Percentiles rank a stretch among this genome's conserved stretches.
Evolutionary conservation across 1,140 invertebrate genomes (phyloP).

Genomic region (Theocolax elegans): DNA sequence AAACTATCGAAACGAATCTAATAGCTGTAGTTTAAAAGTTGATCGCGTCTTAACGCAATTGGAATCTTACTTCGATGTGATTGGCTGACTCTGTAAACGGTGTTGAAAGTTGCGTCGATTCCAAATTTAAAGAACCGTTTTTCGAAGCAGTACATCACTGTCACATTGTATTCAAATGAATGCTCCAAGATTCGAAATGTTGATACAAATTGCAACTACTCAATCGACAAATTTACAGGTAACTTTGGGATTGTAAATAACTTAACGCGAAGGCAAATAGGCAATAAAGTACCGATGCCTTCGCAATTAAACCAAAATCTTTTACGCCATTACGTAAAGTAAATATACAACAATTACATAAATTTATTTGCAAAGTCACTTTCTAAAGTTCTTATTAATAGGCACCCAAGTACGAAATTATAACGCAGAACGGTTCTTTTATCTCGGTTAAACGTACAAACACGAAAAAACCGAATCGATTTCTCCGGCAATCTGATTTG

Average conservation of each 20-base stretch:
- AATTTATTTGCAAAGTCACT: neutral
- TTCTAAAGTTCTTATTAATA: neutral
- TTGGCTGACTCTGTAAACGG: too few relatives aligned
- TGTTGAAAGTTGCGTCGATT: too few relatives aligned
- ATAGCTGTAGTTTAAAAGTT: too few relatives aligned
- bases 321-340: too few relatives aligned
- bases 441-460: neutral
- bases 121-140: neutral
- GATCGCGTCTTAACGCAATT: too few relatives aligned
- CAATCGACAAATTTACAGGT: neutral
- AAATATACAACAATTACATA: neutral
- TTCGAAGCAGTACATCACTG: neutral
- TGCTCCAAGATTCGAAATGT: constrained; percentile 9
- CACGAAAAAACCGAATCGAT: neutral
- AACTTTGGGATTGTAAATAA: neutral
- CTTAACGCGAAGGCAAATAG: neutral
- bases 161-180: constrained; percentile 22
- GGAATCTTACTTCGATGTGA: too few relatives aligned
- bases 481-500: constrained; percentile 1
- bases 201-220: neutral
- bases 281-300: too few relatives aligned
- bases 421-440: neutral
- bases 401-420: neutral
- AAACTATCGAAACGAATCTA: too few relatives aligned
- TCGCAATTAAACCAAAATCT: too few relatives aligned